A percentile compares a stretch with the other conserved stretches of the same genome.
These are phyloP conservation scores for Drosophila atripex DNA, from an alignment of 2,888 invertebrate species.

Conservation along the genomic window DNA sequence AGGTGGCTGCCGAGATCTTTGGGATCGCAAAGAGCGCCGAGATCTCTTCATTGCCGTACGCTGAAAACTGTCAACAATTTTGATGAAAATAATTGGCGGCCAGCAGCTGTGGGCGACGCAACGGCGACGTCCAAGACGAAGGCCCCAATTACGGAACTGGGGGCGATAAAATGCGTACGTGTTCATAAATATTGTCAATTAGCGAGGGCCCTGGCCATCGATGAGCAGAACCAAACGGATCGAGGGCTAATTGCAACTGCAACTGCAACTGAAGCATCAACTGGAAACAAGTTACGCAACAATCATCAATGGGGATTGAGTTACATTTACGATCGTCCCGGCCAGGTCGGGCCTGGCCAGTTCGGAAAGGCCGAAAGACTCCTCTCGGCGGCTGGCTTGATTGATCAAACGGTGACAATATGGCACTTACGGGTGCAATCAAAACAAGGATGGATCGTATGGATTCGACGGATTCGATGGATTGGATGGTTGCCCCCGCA, in stretches of 20 bases:
- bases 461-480: constrained; percentile 1
- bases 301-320: constrained; percentile 74
- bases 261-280: constrained; percentile 30
- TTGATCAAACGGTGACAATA: constrained; percentile 81
- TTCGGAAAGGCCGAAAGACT: constrained; percentile 23
- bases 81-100: constrained; percentile 81
- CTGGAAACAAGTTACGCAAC: constrained; percentile 77
- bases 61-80: constrained; percentile 74
- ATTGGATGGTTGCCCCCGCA: constrained; percentile 25
- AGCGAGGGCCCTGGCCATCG: constrained; percentile 60
- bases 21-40: constrained; percentile 51
- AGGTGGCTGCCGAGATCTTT: constrained; percentile 26
- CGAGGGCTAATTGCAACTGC: constrained; percentile 76
- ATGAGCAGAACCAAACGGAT: constrained; percentile 40
- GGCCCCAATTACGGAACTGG: constrained; percentile 66
- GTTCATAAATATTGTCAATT: constrained; percentile 82
- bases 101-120: constrained; percentile 65
- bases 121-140: constrained; percentile 16
- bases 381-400: constrained; percentile 67
- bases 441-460: constrained; percentile 46
- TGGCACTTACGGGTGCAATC: constrained; percentile 81
- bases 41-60: constrained; percentile 74
- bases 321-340: constrained; percentile 71
- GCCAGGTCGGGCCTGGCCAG: constrained; percentile 28
- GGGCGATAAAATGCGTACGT: constrained; percentile 79